Percentiles rank a stretch among this genome's conserved stretches.
These are phyloP conservation scores for Camponotus floridanus DNA, from an alignment of 1,140 invertebrate genomes.

Conservation along the genomic window DNA sequence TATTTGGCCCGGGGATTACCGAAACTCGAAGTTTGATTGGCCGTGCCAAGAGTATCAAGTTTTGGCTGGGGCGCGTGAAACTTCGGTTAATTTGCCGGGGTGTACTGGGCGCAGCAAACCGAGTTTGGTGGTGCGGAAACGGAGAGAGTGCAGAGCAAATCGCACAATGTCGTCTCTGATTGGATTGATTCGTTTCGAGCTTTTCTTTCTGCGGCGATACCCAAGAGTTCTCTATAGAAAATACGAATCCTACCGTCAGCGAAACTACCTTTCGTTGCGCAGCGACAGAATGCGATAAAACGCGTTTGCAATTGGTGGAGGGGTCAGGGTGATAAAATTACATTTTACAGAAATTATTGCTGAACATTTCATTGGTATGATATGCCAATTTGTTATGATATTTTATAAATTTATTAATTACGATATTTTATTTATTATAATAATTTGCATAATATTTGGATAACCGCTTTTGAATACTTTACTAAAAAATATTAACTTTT, in stretches of 20 bases:
- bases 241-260: not conserved
- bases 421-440: constrained; percentile 23
- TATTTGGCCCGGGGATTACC: constrained; percentile 83
- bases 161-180: constrained; percentile 58
- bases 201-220: constrained; percentile 7
- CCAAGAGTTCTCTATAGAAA: not conserved
- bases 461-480: constrained; percentile 11
- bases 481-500: not conserved
- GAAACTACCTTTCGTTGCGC: not conserved
- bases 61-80: constrained; percentile 79
- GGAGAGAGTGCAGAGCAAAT: constrained; percentile 16
- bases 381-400: constrained; percentile 32
- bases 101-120: constrained; percentile 28
- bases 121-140: constrained; percentile 37
- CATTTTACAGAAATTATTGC: constrained; percentile 29
- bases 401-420: constrained; percentile 36
- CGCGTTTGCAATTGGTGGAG: constrained; percentile 1
- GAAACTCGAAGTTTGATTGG: constrained; percentile 85
- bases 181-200: constrained; percentile 50
- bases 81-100: constrained; percentile 72
- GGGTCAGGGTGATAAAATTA: constrained; percentile 11
- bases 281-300: constrained; percentile 13
- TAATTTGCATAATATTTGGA: constrained; percentile 38
- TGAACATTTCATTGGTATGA: constrained; percentile 6
- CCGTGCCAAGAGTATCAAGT: constrained; percentile 83